These are phyloP conservation scores for Potamilus streckersoni DNA, from an alignment of 1,140 invertebrate genomes.

Conservation along the genomic window DNA sequence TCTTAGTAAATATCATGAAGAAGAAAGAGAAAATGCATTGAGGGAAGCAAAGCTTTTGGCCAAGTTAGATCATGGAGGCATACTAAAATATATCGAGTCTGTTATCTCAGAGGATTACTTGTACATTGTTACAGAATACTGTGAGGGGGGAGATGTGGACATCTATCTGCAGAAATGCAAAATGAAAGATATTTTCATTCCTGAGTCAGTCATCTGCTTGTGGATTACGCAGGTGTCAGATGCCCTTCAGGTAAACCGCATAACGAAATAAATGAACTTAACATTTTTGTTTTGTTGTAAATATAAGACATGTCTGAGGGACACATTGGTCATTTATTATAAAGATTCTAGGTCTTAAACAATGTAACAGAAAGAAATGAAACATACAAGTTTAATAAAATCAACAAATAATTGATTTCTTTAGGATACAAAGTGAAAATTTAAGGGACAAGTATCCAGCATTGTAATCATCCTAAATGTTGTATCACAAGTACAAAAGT, in stretches of 20 bases:
- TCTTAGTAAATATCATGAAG: constrained; percentile 33
- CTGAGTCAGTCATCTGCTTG: constrained; percentile 36
- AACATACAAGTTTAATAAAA: no score
- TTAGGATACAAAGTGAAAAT: no score
- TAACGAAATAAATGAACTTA: neutral
- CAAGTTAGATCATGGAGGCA: constrained; percentile 34
- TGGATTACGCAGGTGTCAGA: constrained; percentile 47
- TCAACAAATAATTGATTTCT: no score
- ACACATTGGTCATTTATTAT: no score
- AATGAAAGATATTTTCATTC: constrained; percentile 19
- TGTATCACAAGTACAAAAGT: no score
- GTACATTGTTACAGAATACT: constrained; percentile 49
- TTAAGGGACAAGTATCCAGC: no score
- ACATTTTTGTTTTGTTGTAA: neutral
- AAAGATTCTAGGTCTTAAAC: no score
- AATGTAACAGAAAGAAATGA: no score
- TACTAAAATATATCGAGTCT: constrained; percentile 48
- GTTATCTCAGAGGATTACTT: constrained; percentile 42
- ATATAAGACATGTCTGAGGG: no score
- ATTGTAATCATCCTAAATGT: no score
- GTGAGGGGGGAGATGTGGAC: constrained; percentile 47
- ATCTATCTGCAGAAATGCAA: constrained; percentile 31
- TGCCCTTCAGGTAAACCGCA: constrained; percentile 37
- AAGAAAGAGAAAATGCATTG: constrained; percentile 35
- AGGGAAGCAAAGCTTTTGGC: constrained; percentile 41